Percentiles rank a stretch among this genome's conserved stretches.
Conservation (phyloP, 2,113 vertebrate species). For the Azemiops feae region DNA sequence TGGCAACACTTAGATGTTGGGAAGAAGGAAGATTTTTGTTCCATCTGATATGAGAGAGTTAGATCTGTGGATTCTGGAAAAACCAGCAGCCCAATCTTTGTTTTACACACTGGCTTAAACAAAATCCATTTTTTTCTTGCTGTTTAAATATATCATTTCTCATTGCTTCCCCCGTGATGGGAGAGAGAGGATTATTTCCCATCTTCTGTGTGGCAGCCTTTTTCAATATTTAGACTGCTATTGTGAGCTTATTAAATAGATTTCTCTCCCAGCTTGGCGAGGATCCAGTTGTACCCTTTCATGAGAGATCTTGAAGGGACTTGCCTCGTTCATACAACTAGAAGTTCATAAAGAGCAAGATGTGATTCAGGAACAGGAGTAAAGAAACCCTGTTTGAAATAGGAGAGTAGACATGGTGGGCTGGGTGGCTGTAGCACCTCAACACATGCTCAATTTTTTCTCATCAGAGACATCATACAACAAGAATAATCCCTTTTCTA, state of each 20-base stretch:
- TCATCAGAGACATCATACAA: not conserved
- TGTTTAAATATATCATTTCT: constrained; percentile 2
- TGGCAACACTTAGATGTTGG: too few species aligned
- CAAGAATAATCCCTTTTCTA: not conserved
- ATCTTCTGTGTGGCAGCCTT: not conserved
- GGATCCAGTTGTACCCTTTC: not conserved
- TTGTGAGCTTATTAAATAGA: constrained; percentile 10
- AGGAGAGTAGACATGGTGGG: not conserved
- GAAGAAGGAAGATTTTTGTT: not conserved
- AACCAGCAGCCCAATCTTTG: not conserved
- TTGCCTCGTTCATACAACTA: too few species aligned
- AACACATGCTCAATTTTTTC: not conserved
- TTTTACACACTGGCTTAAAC: not conserved
- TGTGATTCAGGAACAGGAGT: not conserved
- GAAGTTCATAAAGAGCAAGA: not conserved
- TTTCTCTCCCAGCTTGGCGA: not conserved
- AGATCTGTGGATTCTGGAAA: not conserved
- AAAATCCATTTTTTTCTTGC: not conserved
- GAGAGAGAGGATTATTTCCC: constrained; percentile 14
- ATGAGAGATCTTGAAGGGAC: not conserved
- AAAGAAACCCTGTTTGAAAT: not conserved
- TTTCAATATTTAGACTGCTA: constrained; percentile 8
- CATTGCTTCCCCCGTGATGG: not conserved
- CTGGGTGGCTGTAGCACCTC: not conserved
- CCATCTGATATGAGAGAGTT: not conserved